Base-by-base conservation (phyloP, 2,113 vertebrate genomes). In the Neolamprologus variostigma region DNA sequence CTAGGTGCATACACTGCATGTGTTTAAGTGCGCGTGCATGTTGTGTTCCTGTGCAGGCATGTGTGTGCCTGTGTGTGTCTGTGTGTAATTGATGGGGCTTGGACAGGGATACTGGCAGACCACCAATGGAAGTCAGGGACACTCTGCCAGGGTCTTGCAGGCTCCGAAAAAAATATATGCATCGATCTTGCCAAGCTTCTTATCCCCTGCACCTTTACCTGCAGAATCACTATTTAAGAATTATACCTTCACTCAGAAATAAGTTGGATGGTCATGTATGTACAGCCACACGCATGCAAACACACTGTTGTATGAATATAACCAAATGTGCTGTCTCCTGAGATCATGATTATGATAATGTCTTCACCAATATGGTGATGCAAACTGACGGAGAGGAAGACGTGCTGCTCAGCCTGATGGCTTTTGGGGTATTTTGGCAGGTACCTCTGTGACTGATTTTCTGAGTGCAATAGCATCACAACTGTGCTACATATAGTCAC, bases 311-410 rank as follows among this genome's bases (percentile, higher is more conserved):
- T 45, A 76, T 40, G 13, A 54, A n/a, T n/a, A 21, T 14, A 71
- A 14, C 16, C 6, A 51, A 84, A 81, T n/a, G 54, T 59, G 8
- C 66, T 57, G 57, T 81, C 51, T 80, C 26, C 84, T 83, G 51
- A 86, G 54, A 78, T 91, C 87, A 89, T 87, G 61, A 81, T 54
- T 19, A 88, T 87, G 61, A 89, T 86, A 91, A 91, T 76, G 89
- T 82, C 78, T 89, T 87, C 51, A 76, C 83, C 81, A 82, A 79
- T 14, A 85, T 80, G 53, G 76, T 83, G 89, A 93, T 92, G 91
- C 7, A 37, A 16, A 33, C 47, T n/a, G n/a, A 40, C 28, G 19
- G 42, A 50, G 16, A 21, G 80, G 68, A n/a, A 50, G 63, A 80
- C 1, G 4, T 80, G 73, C 61, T 81, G 88, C 66, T 83, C 63